Percentiles rank a stretch among this genome's conserved stretches.
These are phyloP conservation scores for Enteromius radiatus DNA, from an alignment of 2,797 vertebrate genomes.

Conservation along the genomic window DNA sequence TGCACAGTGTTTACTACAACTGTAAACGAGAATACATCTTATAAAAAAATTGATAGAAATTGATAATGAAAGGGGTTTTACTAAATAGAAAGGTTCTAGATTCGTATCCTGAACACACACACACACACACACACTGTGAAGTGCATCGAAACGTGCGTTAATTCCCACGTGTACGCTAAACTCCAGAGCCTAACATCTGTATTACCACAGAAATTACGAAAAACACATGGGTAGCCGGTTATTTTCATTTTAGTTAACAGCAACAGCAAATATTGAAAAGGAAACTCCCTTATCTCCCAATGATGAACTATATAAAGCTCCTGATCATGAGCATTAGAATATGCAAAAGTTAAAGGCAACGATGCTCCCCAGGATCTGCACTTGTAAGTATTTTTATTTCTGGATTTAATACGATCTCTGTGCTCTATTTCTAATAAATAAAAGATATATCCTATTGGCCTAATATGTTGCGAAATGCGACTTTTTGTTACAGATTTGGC, in stretches of 20 bases:
- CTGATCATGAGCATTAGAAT: conserved; percentile 44
- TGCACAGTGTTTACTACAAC: not conserved
- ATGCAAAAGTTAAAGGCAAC: conserved; percentile 4
- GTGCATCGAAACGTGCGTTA: conserved; percentile 63
- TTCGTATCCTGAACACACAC: conserved; percentile 16
- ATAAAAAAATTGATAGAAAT: not conserved
- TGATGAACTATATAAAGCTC: conserved; percentile 63
- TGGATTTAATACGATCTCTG: not conserved
- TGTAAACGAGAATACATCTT: not conserved
- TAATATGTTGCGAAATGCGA: not conserved
- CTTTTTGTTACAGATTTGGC: conserved; percentile 39
- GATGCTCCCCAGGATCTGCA: conserved; percentile 67
- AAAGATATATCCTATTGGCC: not conserved
- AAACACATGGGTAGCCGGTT: conserved; percentile 23
- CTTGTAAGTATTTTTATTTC: conserved; percentile 8
- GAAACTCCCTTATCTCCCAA: conserved; percentile 62
- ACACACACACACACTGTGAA: conserved; percentile 9
- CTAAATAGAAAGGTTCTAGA: not conserved
- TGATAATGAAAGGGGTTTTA: conserved; percentile 16
- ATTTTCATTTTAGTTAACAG: conserved; percentile 31
- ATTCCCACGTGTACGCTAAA: conserved; percentile 68
- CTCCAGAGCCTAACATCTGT: not conserved
- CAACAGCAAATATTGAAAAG: conserved; percentile 18
- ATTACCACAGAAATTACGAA: conserved; percentile 57
- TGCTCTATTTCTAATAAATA: not conserved